These are phyloP conservation scores for Crepidodera aurea DNA, from an alignment of 2,888 invertebrate genomes.

Conservation along the genomic window DNA sequence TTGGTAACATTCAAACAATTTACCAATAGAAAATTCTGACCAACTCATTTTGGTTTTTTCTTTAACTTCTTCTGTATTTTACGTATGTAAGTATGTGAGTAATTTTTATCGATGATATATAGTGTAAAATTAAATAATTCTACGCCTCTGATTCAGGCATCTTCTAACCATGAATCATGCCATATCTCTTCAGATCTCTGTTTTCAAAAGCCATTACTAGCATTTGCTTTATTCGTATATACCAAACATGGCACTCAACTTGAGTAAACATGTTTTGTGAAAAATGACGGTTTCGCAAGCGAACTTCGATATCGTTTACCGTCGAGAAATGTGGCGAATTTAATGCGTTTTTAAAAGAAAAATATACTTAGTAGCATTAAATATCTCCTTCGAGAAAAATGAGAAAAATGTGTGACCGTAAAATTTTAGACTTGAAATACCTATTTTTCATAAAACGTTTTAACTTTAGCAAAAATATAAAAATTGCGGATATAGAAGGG, in stretches of 20 bases:
- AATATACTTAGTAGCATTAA: slow-evolving; percentile 13
- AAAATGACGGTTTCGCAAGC: slow-evolving; percentile 23
- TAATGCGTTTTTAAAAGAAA: slow-evolving; percentile 23
- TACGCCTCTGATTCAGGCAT: slow-evolving; percentile 2
- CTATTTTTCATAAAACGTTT: no score
- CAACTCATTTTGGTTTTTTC: no score
- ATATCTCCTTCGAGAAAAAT: neutral
- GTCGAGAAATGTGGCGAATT: slow-evolving; percentile 19
- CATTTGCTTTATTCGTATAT: slow-evolving; percentile 26
- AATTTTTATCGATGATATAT: neutral
- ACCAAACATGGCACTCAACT: slow-evolving; percentile 29
- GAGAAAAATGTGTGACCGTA: slow-evolving; percentile 12
- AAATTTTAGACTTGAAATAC: no score
- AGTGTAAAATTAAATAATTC: neutral
- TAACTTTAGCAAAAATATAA: no score
- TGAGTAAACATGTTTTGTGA: slow-evolving; percentile 32
- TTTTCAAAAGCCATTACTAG: slow-evolving; percentile 34
- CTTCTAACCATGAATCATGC: slow-evolving; percentile 26
- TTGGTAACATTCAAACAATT: no score
- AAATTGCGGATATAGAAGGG: no score
- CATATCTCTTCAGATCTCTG: slow-evolving; percentile 23
- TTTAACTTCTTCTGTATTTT: no score
- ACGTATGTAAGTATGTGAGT: no score
- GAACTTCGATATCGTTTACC: slow-evolving; percentile 7
- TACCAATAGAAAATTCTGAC: no score